Conservation (phyloP, 2,888 invertebrate species). For the Epirrita christyi region DNA sequence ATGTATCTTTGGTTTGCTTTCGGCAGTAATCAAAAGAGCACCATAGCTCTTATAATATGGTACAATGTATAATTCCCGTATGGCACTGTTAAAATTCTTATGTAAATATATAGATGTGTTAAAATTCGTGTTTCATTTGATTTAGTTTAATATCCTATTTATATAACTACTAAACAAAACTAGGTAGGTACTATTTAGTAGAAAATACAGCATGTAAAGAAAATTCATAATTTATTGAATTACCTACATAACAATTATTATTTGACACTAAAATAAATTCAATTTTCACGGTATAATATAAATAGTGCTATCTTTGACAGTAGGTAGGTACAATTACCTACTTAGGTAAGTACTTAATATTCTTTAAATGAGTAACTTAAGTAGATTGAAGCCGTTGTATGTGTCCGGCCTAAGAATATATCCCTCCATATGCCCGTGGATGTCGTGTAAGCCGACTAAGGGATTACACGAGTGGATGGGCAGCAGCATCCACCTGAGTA, state of each 20-base stretch:
- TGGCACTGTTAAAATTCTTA: constrained; percentile 82
- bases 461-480: no score
- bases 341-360: no score
- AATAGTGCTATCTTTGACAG: no score
- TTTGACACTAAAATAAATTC: constrained; percentile 22
- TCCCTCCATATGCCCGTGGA: no score
- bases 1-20: constrained; percentile 69
- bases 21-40: constrained; percentile 55
- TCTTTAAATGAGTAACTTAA: no score
- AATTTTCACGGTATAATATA: background rate
- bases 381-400: no score
- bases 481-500: no score
- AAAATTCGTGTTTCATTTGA: constrained; percentile 69
- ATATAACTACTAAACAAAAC: no score
- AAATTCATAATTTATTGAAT: constrained; percentile 26
- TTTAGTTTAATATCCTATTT: no score
- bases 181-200: background rate
- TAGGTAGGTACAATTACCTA: no score
- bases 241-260: background rate
- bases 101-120: constrained; percentile 85
- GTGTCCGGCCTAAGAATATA: no score
- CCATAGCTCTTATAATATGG: constrained; percentile 65
- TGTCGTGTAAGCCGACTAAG: no score
- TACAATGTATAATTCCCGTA: constrained; percentile 71
- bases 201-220: background rate